phyloP scores from a whole-genome alignment of 2,888 invertebrate species.

The Pachymerium ferrugineum region DNA sequence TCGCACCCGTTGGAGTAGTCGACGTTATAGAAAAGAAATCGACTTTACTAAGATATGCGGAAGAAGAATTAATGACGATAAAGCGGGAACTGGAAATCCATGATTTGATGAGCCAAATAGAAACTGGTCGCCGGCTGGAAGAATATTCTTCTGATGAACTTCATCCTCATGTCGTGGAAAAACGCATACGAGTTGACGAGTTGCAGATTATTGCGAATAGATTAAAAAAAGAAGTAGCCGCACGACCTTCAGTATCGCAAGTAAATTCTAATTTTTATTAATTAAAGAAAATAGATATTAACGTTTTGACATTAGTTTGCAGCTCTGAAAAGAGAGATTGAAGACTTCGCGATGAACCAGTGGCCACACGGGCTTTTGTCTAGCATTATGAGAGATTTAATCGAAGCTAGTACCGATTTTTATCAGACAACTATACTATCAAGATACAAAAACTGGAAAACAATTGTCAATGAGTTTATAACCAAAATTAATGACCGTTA shows the following conservation, averaged over 20 bases:
- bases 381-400: not conserved
- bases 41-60: constrained; percentile 63
- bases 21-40: constrained; percentile 77
- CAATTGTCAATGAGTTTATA: constrained; percentile 45
- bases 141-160: not conserved
- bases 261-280: constrained; percentile 8
- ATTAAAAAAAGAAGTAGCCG: constrained; percentile 33
- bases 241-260: constrained; percentile 35
- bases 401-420: not conserved
- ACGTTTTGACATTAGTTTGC: constrained; percentile 42
- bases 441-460: not conserved
- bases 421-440: not conserved
- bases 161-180: constrained; percentile 34
- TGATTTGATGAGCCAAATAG: constrained; percentile 32
- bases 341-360: constrained; percentile 36
- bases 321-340: constrained; percentile 50
- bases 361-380: too few relatives aligned
- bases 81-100: constrained; percentile 33
- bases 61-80: constrained; percentile 57
- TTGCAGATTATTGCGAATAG: constrained; percentile 27
- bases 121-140: constrained; percentile 30
- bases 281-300: not conserved
- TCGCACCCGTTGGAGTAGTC: constrained; percentile 58
- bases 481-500: constrained; percentile 41
- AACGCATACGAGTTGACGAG: not conserved